Conservation (phyloP, 1,140 invertebrate genomes). For the Mylabris phalerata region DNA sequence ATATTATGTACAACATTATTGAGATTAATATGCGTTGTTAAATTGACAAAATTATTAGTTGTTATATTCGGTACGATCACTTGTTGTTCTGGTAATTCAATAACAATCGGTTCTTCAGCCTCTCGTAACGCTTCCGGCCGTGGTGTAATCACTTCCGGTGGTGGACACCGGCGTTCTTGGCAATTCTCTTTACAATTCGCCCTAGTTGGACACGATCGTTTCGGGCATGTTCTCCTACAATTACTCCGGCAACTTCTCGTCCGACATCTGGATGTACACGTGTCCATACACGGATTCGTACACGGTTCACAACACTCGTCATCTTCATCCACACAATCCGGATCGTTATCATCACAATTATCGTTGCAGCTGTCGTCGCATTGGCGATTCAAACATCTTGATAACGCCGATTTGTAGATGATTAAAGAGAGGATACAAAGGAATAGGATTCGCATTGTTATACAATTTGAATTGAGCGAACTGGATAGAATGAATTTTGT, state of each 20-base stretch:
- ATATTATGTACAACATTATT: constrained; percentile 9
- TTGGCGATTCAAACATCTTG: too few relatives aligned
- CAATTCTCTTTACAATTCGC: too few relatives aligned
- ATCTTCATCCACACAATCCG: too few relatives aligned
- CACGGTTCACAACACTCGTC: neutral
- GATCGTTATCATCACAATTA: too few relatives aligned
- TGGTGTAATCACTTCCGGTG: neutral
- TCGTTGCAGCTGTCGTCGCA: too few relatives aligned
- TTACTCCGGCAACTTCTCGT: neutral
- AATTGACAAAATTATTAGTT: constrained; percentile 5
- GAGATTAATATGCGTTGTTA: constrained; percentile 5
- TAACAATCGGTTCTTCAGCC: neutral
- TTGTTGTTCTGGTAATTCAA: neutral
- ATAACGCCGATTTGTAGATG: too few relatives aligned
- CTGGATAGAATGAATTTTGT: too few relatives aligned
- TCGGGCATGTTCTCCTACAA: neutral
- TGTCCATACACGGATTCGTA: neutral
- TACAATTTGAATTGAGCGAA: too few relatives aligned
- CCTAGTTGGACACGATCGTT: too few relatives aligned
- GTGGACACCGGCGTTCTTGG: neutral
- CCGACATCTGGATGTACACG: neutral
- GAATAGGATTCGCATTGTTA: too few relatives aligned
- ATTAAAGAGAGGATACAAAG: too few relatives aligned
- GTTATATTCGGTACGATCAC: constrained; percentile 1
- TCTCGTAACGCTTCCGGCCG: too few relatives aligned